Evolutionary conservation across 2,113 vertebrate genomes (phyloP).

Genomic region (Pithys albifrons): DNA sequence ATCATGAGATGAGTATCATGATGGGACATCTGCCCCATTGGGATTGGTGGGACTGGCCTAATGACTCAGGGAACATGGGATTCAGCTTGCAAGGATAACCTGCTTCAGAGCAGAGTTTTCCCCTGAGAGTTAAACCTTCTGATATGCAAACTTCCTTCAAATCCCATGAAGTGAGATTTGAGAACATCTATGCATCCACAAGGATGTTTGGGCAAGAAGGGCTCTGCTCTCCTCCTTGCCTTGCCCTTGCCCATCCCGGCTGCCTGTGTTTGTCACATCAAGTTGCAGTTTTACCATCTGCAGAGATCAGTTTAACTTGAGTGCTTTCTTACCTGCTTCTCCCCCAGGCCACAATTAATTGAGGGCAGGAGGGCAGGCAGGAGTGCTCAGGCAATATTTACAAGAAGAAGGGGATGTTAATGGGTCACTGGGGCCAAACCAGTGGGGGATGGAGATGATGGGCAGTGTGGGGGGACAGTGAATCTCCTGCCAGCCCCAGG

Average conservation of each 20-base stretch:
- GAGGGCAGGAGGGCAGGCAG: constrained; percentile 66
- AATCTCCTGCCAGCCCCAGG: rapidly evolving
- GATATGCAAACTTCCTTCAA: neutral
- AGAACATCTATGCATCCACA: neutral
- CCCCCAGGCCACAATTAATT: constrained; percentile 51
- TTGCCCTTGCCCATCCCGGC: neutral
- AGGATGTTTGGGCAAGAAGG: neutral
- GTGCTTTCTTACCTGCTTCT: constrained; percentile 53
- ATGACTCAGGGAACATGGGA: neutral
- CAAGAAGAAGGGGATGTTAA: constrained; percentile 3
- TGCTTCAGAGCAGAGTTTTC: neutral
- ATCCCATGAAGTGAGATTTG: neutral
- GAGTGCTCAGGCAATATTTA: constrained; percentile 26
- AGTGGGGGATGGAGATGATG: neutral
- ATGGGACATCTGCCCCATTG: rapidly evolving
- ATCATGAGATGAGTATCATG: rapidly evolving
- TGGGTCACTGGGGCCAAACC: neutral
- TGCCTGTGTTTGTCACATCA: neutral
- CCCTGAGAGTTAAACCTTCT: neutral
- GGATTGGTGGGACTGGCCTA: neutral
- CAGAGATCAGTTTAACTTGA: neutral
- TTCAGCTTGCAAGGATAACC: neutral
- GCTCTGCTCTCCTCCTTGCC: neutral
- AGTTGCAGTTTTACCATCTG: constrained; percentile 9
- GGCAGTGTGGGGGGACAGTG: neutral